Conservation (phyloP, 2,797 vertebrate species). For the Pantherophis alleghaniensis region DNA sequence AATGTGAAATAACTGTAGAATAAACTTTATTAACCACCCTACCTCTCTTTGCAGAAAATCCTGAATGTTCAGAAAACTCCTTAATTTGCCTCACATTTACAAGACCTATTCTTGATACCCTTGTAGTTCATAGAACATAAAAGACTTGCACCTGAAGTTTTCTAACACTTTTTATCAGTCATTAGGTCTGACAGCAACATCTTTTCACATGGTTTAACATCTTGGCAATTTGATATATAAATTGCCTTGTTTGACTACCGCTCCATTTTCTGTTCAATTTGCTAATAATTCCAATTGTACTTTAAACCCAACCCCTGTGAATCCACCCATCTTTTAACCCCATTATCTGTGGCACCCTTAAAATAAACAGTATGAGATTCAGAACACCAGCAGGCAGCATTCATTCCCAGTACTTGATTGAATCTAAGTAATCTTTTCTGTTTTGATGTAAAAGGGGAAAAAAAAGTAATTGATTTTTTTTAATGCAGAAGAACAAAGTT, state of each 20-base stretch:
- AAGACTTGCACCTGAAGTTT: neutral
- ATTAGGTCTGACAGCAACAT: constrained; percentile 1
- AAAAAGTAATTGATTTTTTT: neutral
- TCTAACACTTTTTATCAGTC: constrained; percentile 5
- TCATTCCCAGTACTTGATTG: neutral
- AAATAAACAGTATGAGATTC: neutral
- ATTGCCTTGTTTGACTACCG: neutral
- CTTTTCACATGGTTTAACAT: neutral
- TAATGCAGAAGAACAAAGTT: neutral
- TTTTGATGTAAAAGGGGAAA: neutral
- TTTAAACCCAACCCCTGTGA: neutral
- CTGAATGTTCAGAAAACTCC: constrained; percentile 5
- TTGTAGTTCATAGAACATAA: neutral
- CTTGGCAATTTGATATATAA: neutral
- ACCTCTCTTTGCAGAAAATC: neutral
- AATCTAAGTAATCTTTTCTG: neutral
- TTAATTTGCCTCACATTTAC: neutral
- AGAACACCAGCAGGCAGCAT: neutral
- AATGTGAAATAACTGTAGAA: neutral
- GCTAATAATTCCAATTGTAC: neutral
- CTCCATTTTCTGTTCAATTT: neutral
- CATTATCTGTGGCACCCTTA: neutral
- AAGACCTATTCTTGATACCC: neutral
- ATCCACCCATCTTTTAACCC: neutral
- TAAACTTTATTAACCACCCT: neutral